Evolutionary conservation across 2,888 invertebrate species (phyloP).

Genomic region (Harmothoe impar): DNA sequence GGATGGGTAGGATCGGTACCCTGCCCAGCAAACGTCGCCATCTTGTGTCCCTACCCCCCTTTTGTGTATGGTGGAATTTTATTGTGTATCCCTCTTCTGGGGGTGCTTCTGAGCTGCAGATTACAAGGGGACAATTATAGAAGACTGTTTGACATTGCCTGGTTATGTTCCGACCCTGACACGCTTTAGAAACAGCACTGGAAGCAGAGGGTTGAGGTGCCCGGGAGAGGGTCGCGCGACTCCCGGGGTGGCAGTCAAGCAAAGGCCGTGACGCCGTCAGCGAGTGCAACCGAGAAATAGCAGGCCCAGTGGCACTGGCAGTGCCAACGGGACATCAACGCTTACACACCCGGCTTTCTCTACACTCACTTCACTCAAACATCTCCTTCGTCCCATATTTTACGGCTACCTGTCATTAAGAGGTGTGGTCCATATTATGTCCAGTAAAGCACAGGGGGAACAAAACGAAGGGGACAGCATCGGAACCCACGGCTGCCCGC

Average conservation of each 20-base stretch:
- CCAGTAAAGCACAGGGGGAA: neutral
- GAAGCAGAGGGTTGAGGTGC: neutral
- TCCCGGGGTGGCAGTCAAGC: slow-evolving; percentile 40
- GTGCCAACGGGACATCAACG: neutral
- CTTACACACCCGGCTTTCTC: neutral
- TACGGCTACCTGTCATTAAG: neutral
- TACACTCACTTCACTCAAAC: neutral
- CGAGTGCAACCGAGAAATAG: neutral
- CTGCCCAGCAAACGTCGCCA: slow-evolving; percentile 57
- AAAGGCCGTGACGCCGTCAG: neutral
- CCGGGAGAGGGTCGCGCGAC: slow-evolving; percentile 32
- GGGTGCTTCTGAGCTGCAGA: neutral
- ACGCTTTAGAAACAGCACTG: neutral
- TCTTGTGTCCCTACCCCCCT: slow-evolving; percentile 61
- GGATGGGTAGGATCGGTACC: neutral
- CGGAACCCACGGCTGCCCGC: neutral
- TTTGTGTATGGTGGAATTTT: slow-evolving; percentile 58
- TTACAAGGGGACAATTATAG: neutral
- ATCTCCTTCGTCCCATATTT: neutral
- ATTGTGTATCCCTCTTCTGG: neutral
- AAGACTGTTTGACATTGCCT: neutral
- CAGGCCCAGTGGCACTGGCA: neutral
- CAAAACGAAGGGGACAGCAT: neutral
- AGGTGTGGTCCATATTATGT: neutral
- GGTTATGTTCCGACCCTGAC: neutral